Evolutionary conservation across 1,140 invertebrate genomes (phyloP), one percentile per base, ranked within the genome.

Genomic region (Euura lappo): DNA sequence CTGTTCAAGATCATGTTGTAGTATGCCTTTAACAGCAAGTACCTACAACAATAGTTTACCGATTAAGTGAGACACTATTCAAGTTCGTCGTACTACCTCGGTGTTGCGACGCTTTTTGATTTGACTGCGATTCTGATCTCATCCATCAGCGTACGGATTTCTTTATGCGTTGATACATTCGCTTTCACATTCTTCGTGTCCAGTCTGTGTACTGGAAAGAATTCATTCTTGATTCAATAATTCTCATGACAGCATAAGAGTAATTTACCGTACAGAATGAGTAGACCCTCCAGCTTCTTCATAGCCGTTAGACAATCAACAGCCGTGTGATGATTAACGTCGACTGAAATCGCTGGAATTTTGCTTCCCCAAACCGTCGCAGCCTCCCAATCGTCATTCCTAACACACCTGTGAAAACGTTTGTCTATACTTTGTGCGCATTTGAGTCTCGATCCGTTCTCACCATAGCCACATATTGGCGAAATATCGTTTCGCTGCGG

Each of bases 391-490:
- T 87, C 78, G 10, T 77, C 77, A 28, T 72, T 82, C 76, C 87
- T 79, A 3, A 87, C 73, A 46, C 80, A 84, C 85, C 86, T 87
- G 6, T 67, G 72, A 68, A 66, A 13, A 60, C 28, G 42, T 10
- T 44, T 43, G 68, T 67, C 68, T n/a, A 69, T 60, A 65, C 44
- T 65, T 3, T 28, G 28, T 28, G 28, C 10, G 65, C 8, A 6
- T 66, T 72, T 47, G 45, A 11, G 11, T 70, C 11, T 70, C 45
- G 11, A 44, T 70, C 45, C 13, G n/a, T 70, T 76, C 64, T 60
- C 74, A 86, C 87, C 86, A 88, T 43, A 88, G 76, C 85, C 85
- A 87, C 83, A 88, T 86, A 5, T 79, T 84, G 5, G 79, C 83
- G 13, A 84, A 83, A 70, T 85, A 86, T 78, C 84, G 72, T 44